Base-by-base conservation (phyloP, 2,888 invertebrate species). In the Ferdinandea cuprea region DNA sequence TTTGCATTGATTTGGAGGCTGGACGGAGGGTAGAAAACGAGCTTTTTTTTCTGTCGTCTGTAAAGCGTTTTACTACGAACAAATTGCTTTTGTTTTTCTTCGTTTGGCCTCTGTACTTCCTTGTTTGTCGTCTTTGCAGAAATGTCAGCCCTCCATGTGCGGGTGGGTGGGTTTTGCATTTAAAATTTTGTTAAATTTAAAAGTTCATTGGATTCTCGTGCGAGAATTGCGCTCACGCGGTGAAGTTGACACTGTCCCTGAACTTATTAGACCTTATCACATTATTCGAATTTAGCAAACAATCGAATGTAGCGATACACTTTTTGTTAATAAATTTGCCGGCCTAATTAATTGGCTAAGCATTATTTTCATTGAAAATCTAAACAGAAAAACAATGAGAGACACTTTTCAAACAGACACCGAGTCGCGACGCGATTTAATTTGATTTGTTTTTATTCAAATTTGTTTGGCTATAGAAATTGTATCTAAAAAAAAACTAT, bases 301-400 rank as follows among this genome's bases (percentile, higher is more conserved):
- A 54, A 1, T 17, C 28, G 21, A 50, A 11, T 35, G 37, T 15
- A 5, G 25, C 4, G 11, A n/a, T n/a, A n/a, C n/a, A n/a, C n/a
- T n/a, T 19, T 11, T 42, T 52, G 11, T 32, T 46, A 68, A 68
- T 69, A 61, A 69, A 37, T 76, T 69, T 69, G 21, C 76, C 69
- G 54, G 66, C 17, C 46, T 19, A 35, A 61, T 59, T 44, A 48
- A 30, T 44, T 15, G 5, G 1, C 8, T n/a, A 13, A 11, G 3
- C 44, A 11, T 13, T 40, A 11, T 13, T 40, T 13, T 17, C 2
- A 19, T 9, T n/a, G n/a, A n/a, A n/a, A n/a, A n/a, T n/a, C n/a
- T n/a, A n/a, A n/a, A n/a, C n/a, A n/a, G n/a, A 19, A 44, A 7
- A 13, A 48, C 13, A 46, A 9, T 9, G 48, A 13, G 28, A 25